These are phyloP conservation scores for Pristionchus exspectatus DNA, from an alignment of 2,888 invertebrate genomes.

Conservation along the genomic window DNA sequence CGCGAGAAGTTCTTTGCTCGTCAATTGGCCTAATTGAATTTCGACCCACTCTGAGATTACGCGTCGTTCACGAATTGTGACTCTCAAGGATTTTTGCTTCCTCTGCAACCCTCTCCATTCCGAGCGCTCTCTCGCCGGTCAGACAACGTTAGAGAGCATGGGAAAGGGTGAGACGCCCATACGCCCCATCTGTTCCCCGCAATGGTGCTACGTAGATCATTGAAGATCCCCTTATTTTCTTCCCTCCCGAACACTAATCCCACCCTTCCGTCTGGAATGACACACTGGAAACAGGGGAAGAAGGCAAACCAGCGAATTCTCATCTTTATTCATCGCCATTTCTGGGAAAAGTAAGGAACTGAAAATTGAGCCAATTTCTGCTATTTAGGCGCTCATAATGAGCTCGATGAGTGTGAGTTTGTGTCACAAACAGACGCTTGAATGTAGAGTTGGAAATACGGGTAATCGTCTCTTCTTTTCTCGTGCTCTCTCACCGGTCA, in stretches of 20 bases:
- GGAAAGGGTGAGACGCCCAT: background rate
- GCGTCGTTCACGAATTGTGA: background rate
- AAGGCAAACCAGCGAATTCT: no score
- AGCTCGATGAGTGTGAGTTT: background rate
- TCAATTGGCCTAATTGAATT: background rate
- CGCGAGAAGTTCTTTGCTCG: constrained; percentile 4
- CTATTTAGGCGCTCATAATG: background rate
- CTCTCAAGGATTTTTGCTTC: background rate
- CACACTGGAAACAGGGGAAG: background rate
- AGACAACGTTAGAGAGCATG: background rate
- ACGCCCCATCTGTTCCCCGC: background rate
- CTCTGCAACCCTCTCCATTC: background rate
- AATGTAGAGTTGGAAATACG: no score
- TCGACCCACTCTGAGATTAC: constrained; percentile 17
- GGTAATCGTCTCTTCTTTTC: no score
- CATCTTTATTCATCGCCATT: background rate
- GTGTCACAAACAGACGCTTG: background rate
- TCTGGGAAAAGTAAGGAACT: background rate
- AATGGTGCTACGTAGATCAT: background rate
- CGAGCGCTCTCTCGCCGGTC: background rate
- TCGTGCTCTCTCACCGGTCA: no score
- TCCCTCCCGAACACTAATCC: constrained; percentile 14
- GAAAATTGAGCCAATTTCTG: background rate
- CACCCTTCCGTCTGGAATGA: background rate
- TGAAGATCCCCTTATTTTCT: constrained; percentile 5